Percentiles rank a stretch among this genome's conserved stretches.
Evolutionary conservation across 2,888 invertebrate species (phyloP).

Genomic region (Pachymerium ferrugineum): DNA sequence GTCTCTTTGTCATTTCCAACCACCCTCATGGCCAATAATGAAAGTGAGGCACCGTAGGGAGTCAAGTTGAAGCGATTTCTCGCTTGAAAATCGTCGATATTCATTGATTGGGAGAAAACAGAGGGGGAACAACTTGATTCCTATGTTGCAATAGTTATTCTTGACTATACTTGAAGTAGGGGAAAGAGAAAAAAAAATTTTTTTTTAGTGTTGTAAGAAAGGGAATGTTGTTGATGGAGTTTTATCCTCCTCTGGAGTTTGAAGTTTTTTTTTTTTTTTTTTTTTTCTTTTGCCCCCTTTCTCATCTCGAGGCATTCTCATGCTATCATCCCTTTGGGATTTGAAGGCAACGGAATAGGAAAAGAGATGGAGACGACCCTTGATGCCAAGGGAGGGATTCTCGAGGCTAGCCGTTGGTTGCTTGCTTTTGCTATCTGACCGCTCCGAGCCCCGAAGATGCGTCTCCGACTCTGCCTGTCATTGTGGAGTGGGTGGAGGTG

Average conservation of each 20-base stretch:
- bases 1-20: too few species aligned
- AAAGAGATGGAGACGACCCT: slow-evolving; percentile 27
- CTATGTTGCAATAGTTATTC: too few species aligned
- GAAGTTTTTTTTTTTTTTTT: slow-evolving; percentile 15
- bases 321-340: slow-evolving; percentile 27
- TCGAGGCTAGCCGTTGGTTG: slow-evolving; percentile 27
- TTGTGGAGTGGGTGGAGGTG: slow-evolving; percentile 19
- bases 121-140: too few species aligned
- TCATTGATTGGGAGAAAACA: too few species aligned
- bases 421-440: slow-evolving; percentile 26
- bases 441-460: slow-evolving; percentile 16
- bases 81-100: too few species aligned
- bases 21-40: too few species aligned
- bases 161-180: too few species aligned
- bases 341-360: slow-evolving; percentile 27
- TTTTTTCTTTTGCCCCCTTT: too few species aligned
- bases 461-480: slow-evolving; percentile 17
- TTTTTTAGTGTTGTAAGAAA: too few species aligned
- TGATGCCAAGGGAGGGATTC: slow-evolving; percentile 24
- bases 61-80: too few species aligned
- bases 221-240: background rate
- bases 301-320: slow-evolving; percentile 24
- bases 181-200: too few species aligned
- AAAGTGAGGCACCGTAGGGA: too few species aligned
- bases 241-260: background rate